Evolutionary conservation across 1,140 invertebrate species (phyloP), one percentile per base, ranked within the genome.

Genomic region (Hycleus cichorii): DNA sequence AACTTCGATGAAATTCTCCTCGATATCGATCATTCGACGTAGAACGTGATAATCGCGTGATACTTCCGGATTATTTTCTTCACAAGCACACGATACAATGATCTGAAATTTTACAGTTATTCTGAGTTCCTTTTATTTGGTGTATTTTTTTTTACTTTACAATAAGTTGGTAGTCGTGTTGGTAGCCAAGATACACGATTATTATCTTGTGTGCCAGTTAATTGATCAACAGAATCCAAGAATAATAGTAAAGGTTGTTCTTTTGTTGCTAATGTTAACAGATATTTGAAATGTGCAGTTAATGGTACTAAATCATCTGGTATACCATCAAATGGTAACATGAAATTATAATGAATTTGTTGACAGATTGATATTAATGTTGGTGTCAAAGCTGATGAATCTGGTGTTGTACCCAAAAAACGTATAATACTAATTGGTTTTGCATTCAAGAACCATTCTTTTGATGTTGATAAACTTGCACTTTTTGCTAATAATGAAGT

Each of bases 111-210:
- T 39, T 55, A 25, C 10, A 49, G 7, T 43, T 53, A 25, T 11
- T 53, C 8, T 26, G n/a, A n/a, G 3, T 26, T 11, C n/a, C 2
- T 32, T 32, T 11, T 32, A 26, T 39, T 39, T n/a, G 27, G 10
- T 42, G 2, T 42, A 42, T 4, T 7, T 77, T 7, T 5, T 32
- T 5, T 5, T 72, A 95, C 88, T 82, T 97, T 97, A 66, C 94
- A 96, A 76, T 97, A 79, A 1, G 81, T 77, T 0, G 96, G 95
- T 18, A 98, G 75, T 57, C 88, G 81, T 0, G 92, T 92, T 0
- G 95, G 96, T 66, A 99, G 77, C 96, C 96, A 99, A 0, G 95
- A 92, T 39, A 98, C 84, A 75, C 96, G 95, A 72, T 97, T 97
- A 39, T 93, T 90, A 64, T 92, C 91, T 64, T 94, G 91, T 0